Base-by-base conservation (phyloP, 2,797 vertebrate genomes). In the Acridotheres tristis region DNA sequence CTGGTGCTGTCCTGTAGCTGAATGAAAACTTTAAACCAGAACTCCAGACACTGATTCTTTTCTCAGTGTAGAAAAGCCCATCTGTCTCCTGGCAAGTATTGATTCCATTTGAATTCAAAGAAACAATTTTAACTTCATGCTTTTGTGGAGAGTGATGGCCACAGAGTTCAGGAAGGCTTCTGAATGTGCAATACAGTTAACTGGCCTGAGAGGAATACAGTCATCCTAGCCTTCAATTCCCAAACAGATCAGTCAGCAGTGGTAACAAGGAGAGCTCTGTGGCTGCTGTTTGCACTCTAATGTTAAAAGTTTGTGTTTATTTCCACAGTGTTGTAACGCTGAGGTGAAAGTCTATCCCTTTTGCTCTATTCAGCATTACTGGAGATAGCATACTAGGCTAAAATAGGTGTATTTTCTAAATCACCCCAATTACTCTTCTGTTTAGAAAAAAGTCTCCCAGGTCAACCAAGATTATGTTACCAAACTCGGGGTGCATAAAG, bases 41-140 rank as follows among this genome's bases (percentile, higher is more conserved):
- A 82, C 59, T 88, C 53, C 72, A 91, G 74, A 84, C 85, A 88
- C 67, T 61, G 79, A 77, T 90, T 95, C 59, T 89, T 97, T 91
- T 97, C 91, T 89, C 57, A 40, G 65, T 73, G 67, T 74, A 67
- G 77, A 92, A 94, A 90, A 85, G 58, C 90, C 76, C 59, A 43
- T 91, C 83, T 95, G 89, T 97, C 80, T 97, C 84, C 94, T 78
- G 94, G 94, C 73, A 88, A 76, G 73, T 96, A 96, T 92, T 94
- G 93, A 96, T 96, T 88, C 63, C 81, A 63, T 97, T 96, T 88
- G 74, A 96, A 96, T 93, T 88, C 19, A 71, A 96, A 96, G 85
- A 91, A 96, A 95, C 72, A 93, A 83, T 91, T 90, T 96, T 94
- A 92, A 94, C 93, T 69, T 96, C 78, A 45, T 93, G 78, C 68